Evolutionary conservation across 2,113 vertebrate species (phyloP), one percentile per base, ranked within the genome.

Genomic region (Mustela nigripes): DNA sequence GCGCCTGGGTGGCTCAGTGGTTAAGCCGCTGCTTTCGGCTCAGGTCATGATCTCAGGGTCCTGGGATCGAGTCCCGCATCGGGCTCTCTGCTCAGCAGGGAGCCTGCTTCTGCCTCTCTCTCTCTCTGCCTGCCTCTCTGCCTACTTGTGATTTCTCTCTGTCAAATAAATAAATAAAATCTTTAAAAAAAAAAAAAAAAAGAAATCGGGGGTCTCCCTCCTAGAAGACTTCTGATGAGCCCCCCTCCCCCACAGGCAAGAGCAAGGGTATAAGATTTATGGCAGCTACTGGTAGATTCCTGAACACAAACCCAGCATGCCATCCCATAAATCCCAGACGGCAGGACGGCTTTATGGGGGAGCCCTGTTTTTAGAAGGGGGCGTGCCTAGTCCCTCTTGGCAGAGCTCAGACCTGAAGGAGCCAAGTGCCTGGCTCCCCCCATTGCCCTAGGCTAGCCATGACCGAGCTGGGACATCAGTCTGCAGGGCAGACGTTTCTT

Each of bases 271-370:
- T 69, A 67, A 88, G 81, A 24, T 94, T 94, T 71, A 88, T 93
- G 56, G 79, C 28, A 2, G 50, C 58, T 65, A 7, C 58, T 58
- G 63, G 48, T 0, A 1, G 90, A 89, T 93, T 96, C 94, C 89
- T 58, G 89, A 95, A 60, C 60, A 14, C 48, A 71, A 42, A 85
- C 33, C 28, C 81, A 86, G 16, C 16, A 10, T 1, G 0, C 73
- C 67, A 50, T 7, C 74, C 86, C 80, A 26, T 93, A 92, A 98
- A 95, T 95, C 89, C 92, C 91, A n/a, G 53, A 4, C 78, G 45
- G n/a, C 22, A 53, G 28, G 85, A 58, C 1, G 2, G 87, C 74
- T 89, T 96, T 93, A 78, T 48, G 63, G 48, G 69, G 96, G 31
- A 67, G 26, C 56, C 93, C 81, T 95, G 60, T 71, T 83, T 93